Base-by-base conservation (phyloP, 2,888 invertebrate genomes). In the Drosophila fulvimacula region DNA sequence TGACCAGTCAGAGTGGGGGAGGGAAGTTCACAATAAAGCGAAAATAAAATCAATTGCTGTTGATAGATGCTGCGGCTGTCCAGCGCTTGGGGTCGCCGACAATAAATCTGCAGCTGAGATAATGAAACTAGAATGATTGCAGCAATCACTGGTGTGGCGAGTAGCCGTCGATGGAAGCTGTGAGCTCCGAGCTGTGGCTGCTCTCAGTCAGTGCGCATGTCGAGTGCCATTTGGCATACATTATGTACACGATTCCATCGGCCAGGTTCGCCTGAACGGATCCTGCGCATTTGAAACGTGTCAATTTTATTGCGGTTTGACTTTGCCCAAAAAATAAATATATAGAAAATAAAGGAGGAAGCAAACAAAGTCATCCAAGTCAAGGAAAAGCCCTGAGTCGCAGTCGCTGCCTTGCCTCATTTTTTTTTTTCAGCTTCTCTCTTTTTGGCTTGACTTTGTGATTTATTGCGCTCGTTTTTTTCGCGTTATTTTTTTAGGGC, bases 81-180 rank as follows among this genome's bases (percentile, higher is more conserved):
- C 39, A 27, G 38, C 38, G 75, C 13, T 61, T n/a, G 59, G 62
- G 53, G 41, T 9, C 38, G 46, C 9, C n/a, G 69, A 56, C 73
- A 52, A 86, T 89, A 89, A 89, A 89, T 86, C 85, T 85, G 88
- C 61, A 76, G 88, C 79, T 59, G 65, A 84, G 84, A 75, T 91
- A 91, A 91, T 91, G 91, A 91, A 91, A 91, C 91, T 91, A 91
- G 87, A 91, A 91, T 91, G 90, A 91, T 91, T 90, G 90, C 89
- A 66, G 88, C 91, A 91, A 91, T 91, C 89, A 91, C 88, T 89
- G 90, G 85, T 91, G 91, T 85, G 91, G 91, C 86, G 57, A 79
- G 73, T 41, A 36, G 49, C 19, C 6, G 9, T 9, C 3, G 17
- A 24, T 21, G 38, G 27, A 7, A 15, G 32, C 10, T 51, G n/a